Evolutionary conservation across 2,888 invertebrate genomes (phyloP).

Genomic region (Netelia inedita): DNA sequence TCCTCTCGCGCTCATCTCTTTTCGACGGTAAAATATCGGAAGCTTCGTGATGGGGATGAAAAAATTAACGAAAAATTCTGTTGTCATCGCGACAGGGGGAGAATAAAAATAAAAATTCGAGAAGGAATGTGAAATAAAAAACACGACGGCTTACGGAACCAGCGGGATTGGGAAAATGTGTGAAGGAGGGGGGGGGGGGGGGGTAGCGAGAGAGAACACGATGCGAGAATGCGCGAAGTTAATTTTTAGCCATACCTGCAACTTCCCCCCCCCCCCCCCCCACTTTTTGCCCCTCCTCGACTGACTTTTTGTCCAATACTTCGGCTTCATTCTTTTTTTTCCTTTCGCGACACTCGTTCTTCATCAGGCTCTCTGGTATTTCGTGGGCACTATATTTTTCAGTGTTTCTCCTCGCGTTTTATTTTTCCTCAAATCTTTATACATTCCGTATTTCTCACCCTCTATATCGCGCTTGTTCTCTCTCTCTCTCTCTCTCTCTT

Average conservation of each 20-base stretch:
- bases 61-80: neutral
- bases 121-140: conserved; percentile 5
- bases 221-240: conserved; percentile 1
- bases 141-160: neutral
- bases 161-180: neutral
- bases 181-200: neutral
- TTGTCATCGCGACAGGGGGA: neutral
- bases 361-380: neutral
- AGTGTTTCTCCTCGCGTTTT: conserved; percentile 20
- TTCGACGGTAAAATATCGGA: neutral
- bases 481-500: conserved; percentile 8
- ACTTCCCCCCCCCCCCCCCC: neutral
- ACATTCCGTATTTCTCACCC: neutral
- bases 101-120: neutral
- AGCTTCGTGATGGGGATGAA: neutral
- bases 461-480: conserved; percentile 32
- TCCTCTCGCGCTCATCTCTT: neutral
- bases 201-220: conserved; percentile 3
- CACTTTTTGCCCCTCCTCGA: too few relatives aligned
- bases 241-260: conserved; percentile 1
- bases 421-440: conserved; percentile 30
- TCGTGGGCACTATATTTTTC: neutral
- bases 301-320: neutral
- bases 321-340: conserved; percentile 1
- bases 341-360: neutral